Evolutionary conservation across 2,113 vertebrate genomes (phyloP).

Genomic region (Bubo bubo): DNA sequence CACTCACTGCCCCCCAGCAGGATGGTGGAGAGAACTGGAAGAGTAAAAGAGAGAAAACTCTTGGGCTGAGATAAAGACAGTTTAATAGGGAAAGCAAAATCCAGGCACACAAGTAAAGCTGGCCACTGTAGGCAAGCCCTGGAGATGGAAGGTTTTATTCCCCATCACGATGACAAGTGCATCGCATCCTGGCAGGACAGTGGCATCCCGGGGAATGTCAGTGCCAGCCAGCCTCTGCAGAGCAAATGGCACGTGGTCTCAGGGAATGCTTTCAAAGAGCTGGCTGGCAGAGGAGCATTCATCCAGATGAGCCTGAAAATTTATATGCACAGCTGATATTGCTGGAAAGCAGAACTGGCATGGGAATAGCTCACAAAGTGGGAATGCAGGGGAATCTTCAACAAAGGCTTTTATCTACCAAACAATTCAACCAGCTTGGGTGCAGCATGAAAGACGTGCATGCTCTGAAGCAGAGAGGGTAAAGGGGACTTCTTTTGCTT

Average conservation of each 20-base stretch:
- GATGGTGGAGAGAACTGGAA: too few species aligned
- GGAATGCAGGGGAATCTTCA: slow-evolving; percentile 25
- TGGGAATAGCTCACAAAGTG: slow-evolving; percentile 28
- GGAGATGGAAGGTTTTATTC: not conserved
- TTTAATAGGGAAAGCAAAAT: too few species aligned
- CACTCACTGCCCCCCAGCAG: too few species aligned
- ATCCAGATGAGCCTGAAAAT: slow-evolving; percentile 48
- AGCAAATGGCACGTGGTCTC: not conserved
- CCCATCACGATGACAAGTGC: not conserved
- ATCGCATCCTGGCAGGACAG: not conserved
- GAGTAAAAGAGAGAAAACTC: too few species aligned
- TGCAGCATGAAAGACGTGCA: not conserved
- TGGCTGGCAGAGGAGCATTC: not conserved
- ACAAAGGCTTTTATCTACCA: slow-evolving; percentile 12
- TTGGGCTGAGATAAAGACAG: too few species aligned
- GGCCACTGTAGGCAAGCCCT: not conserved
- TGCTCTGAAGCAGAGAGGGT: not conserved
- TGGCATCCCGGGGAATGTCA: not conserved
- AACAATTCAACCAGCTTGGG: slow-evolving; percentile 29
- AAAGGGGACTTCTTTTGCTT: slow-evolving; percentile 1
- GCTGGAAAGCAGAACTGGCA: slow-evolving; percentile 59
- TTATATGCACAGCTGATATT: slow-evolving; percentile 58
- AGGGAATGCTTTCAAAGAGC: slow-evolving; percentile 40
- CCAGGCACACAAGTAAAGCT: too few species aligned
- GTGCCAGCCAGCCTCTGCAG: not conserved